Percentiles rank a stretch among this genome's conserved stretches.
Evolutionary conservation across 2,113 vertebrate genomes (phyloP).

Genomic region (Anseranas semipalmata): DNA sequence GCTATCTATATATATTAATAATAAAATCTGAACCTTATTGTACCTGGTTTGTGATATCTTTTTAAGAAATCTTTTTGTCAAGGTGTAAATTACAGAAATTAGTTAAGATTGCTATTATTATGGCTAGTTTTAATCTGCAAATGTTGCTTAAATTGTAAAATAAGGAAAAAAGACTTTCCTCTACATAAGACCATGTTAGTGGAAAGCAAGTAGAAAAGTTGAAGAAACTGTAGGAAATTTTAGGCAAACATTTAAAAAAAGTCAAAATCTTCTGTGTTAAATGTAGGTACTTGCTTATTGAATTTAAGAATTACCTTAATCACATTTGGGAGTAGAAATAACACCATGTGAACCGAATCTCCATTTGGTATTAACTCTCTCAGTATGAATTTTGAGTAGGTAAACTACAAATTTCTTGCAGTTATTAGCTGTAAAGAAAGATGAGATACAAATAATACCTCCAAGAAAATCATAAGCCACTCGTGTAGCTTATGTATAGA

Average conservation of each 20-base stretch:
- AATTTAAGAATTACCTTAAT: not conserved
- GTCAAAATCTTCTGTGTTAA: not conserved
- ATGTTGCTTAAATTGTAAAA: not conserved
- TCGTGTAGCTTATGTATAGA: not conserved
- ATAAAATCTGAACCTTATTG: not conserved
- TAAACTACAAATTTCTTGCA: not conserved
- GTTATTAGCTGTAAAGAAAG: not conserved
- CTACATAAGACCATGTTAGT: accelerated
- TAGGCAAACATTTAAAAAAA: not conserved
- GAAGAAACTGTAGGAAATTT: not conserved
- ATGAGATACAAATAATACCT: not conserved
- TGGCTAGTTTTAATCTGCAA: not conserved
- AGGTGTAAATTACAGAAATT: not conserved
- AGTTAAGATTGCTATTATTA: not conserved
- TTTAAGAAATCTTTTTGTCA: not conserved
- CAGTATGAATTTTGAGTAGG: not conserved
- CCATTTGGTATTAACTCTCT: not conserved
- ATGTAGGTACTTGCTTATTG: not conserved
- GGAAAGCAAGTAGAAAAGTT: not conserved
- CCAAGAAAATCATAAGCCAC: not conserved
- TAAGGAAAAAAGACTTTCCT: not conserved
- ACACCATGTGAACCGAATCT: not conserved
- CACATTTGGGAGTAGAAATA: not conserved
- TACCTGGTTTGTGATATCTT: not conserved
- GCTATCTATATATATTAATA: not conserved